These are phyloP conservation scores for Sebastolobus altivelis DNA, from an alignment of 2,797 vertebrate species.

Conservation along the genomic window DNA sequence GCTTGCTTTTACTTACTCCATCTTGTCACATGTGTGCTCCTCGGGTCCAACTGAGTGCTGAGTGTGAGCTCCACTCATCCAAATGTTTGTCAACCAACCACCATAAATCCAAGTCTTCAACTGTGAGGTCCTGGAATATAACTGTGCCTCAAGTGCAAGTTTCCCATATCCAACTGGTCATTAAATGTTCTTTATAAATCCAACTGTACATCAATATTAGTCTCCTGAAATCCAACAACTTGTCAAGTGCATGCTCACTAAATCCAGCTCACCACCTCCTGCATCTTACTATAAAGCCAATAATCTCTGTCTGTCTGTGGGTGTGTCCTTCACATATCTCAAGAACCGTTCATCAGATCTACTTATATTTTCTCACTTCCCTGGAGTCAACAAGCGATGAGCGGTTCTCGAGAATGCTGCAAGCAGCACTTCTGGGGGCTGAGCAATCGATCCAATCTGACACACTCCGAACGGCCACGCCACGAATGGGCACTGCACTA, in stretches of 20 bases:
- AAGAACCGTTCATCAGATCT: no score
- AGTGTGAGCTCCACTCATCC: constrained; percentile 11
- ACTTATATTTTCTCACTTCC: no score
- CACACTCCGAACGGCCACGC: no score
- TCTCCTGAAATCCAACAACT: constrained; percentile 15
- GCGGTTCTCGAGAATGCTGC: no score
- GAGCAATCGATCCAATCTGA: no score
- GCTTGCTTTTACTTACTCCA: neutral
- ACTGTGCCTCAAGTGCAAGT: neutral
- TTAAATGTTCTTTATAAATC: constrained; percentile 16
- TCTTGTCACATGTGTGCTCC: constrained; percentile 20
- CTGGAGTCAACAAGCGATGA: no score
- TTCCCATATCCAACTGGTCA: neutral
- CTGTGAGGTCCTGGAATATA: constrained; percentile 16
- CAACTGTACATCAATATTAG: neutral
- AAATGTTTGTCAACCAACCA: constrained; percentile 21
- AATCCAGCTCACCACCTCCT: constrained; percentile 4
- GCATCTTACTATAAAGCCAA: no score
- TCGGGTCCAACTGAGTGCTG: neutral
- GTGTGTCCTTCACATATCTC: no score
- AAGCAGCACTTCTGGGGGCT: no score
- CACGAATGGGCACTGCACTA: no score
- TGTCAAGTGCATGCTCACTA: constrained; percentile 9
- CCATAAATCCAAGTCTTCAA: neutral
- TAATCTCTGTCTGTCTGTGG: no score